A percentile compares a stretch with the other conserved stretches of the same genome.
Evolutionary conservation across 2,888 invertebrate species (phyloP).

Genomic region (Drosophila dives): DNA sequence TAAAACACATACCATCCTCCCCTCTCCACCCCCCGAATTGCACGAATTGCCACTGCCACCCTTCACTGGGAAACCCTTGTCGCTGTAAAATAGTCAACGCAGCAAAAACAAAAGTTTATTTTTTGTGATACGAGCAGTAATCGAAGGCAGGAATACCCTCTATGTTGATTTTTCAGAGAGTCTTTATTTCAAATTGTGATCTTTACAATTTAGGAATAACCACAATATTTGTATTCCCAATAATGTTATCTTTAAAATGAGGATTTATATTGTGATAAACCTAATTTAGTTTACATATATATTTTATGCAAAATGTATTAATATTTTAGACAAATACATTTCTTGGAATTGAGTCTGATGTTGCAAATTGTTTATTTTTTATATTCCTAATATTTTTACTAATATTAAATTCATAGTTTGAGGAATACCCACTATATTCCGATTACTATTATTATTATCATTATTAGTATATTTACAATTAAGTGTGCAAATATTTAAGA

Average conservation of each 20-base stretch:
- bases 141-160: slow-evolving; percentile 31
- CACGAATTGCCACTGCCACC: neutral
- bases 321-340: neutral
- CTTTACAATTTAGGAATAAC: neutral
- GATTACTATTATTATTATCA: neutral
- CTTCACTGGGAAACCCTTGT: neutral
- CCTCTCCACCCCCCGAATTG: too few relatives aligned
- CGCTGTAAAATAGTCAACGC: slow-evolving; percentile 50
- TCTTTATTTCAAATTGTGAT: too few relatives aligned
- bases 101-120: slow-evolving; percentile 64
- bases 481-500: neutral
- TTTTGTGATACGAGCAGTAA: slow-evolving; percentile 36
- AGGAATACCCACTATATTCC: neutral
- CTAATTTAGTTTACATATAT: neutral
- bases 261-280: rapidly evolving
- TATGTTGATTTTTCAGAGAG: neutral
- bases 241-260: neutral
- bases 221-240: neutral
- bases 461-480: neutral
- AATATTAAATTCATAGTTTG: neutral
- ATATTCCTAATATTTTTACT: neutral
- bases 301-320: neutral
- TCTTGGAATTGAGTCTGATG: neutral
- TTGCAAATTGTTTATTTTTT: neutral
- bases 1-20: neutral